Percentiles rank a stretch among this genome's conserved stretches.
phyloP scores from a whole-genome alignment of 2,888 invertebrate species.

The Lamellibrachia satsuma region DNA sequence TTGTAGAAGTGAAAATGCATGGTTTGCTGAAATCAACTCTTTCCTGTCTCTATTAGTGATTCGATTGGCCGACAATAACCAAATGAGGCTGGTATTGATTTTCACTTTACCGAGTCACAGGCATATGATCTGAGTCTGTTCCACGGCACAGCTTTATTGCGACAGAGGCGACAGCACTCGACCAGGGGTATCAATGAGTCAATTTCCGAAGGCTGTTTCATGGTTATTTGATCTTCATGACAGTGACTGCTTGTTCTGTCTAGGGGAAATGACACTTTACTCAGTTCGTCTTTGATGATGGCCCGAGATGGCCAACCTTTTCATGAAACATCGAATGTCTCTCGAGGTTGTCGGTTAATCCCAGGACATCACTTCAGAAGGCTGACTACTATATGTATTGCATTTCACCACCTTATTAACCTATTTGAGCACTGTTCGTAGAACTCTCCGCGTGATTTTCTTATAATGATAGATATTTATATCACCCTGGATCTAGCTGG shows the following conservation, averaged over 20 bases:
- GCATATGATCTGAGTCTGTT: neutral
- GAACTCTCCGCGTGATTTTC: neutral
- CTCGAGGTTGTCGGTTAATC: neutral
- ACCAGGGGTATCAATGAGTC: neutral
- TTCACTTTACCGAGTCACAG: neutral
- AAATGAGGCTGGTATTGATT: neutral
- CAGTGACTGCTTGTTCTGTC: neutral
- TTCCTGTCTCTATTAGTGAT: neutral
- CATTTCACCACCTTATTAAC: neutral
- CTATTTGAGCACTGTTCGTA: neutral
- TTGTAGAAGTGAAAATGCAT: neutral
- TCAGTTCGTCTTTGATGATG: neutral
- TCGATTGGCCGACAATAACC: neutral
- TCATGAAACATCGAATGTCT: neutral
- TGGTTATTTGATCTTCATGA: neutral
- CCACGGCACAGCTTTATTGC: neutral
- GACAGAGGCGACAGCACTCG: neutral
- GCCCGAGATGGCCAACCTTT: neutral
- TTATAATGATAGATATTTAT: neutral
- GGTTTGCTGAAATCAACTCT: neutral
- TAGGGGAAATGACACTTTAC: neutral
- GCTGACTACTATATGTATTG: neutral
- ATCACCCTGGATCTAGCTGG: too few relatives aligned
- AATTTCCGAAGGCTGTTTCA: neutral
- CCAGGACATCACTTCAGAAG: neutral